These are phyloP conservation scores for Chloropsis cyanopogon DNA, from an alignment of 2,113 vertebrate genomes.

Conservation along the genomic window DNA sequence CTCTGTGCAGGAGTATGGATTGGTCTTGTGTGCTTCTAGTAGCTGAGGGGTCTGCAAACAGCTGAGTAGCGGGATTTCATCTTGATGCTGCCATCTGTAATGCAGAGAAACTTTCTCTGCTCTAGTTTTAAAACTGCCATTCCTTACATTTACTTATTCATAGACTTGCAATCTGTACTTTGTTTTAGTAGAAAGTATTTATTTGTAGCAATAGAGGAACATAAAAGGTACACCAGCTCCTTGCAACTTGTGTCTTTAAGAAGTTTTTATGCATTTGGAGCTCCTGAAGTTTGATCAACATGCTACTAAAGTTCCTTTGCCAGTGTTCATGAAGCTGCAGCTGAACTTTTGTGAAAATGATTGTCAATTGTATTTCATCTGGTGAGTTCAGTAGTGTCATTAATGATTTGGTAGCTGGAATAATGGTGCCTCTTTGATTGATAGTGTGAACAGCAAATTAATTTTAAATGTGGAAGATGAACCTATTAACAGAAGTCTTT, in stretches of 20 bases:
- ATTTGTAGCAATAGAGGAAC: neutral
- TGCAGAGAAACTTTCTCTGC: neutral
- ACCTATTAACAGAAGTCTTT: neutral
- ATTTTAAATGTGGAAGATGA: neutral
- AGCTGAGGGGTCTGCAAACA: neutral
- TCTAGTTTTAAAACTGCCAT: neutral
- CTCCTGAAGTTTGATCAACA: neutral
- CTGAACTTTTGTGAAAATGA: neutral
- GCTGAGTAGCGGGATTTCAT: neutral
- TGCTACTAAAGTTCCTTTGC: neutral
- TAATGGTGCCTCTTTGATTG: neutral
- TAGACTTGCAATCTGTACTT: neutral
- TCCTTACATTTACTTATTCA: neutral
- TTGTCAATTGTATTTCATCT: neutral
- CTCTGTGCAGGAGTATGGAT: neutral
- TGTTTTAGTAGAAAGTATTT: neutral
- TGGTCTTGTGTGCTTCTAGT: neutral
- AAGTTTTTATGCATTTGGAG: neutral
- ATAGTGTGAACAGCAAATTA: neutral
- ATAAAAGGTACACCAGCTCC: neutral
- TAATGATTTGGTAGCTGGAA: neutral
- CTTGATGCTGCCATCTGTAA: neutral
- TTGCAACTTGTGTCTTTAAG: neutral
- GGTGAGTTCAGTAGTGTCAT: neutral
- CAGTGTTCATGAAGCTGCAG: neutral